A percentile compares a stretch with the other conserved stretches of the same genome.
Evolutionary conservation across 2,888 invertebrate species (phyloP).

Genomic region (Diploptera punctata): DNA sequence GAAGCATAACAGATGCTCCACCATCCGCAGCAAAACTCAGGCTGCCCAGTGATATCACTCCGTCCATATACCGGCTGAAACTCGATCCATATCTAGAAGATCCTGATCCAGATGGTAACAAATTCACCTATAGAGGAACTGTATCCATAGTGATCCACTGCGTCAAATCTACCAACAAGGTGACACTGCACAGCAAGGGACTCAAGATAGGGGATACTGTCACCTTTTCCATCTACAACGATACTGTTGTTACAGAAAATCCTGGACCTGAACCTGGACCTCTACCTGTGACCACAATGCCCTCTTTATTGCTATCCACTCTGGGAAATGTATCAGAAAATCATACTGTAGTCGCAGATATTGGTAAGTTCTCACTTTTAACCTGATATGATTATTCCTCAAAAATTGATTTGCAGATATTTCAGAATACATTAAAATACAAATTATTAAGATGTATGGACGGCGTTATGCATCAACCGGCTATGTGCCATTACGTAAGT

Average conservation of each 20-base stretch:
- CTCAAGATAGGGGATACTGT: slow-evolving; percentile 7
- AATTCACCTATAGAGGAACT: neutral
- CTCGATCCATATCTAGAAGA: neutral
- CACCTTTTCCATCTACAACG: neutral
- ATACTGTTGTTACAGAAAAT: neutral
- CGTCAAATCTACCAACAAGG: slow-evolving; percentile 2
- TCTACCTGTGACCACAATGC: no score
- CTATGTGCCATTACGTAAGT: no score
- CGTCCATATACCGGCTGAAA: neutral
- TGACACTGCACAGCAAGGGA: slow-evolving; percentile 9
- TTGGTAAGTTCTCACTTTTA: no score
- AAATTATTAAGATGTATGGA: no score
- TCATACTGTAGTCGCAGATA: no score
- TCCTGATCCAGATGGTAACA: neutral
- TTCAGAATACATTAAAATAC: no score
- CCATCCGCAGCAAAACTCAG: neutral
- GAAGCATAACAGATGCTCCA: neutral
- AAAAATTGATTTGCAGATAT: no score
- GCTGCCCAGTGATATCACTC: neutral
- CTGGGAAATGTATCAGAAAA: no score
- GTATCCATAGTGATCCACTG: neutral
- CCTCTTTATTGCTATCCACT: no score
- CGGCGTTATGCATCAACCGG: no score
- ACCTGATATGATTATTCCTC: no score
- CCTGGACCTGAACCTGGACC: no score